Evolutionary conservation across 2,797 vertebrate species (phyloP), one percentile per base, ranked within the genome.

Genomic region (Malurus splendens): DNA sequence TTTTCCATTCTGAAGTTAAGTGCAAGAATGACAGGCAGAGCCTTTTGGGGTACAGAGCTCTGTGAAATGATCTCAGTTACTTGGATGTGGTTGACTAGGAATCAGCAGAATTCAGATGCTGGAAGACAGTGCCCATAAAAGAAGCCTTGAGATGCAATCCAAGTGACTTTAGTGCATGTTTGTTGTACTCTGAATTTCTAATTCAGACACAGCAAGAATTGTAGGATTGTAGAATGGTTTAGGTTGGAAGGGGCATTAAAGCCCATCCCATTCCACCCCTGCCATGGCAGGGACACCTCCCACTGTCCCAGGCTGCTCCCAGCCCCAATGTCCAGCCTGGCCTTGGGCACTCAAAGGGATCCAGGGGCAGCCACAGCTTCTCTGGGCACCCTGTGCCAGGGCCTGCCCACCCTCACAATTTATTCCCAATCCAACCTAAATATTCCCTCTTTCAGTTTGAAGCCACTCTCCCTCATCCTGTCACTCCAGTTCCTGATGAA

Each of bases 371-470:
- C 51, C 74, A 2, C 57, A 64, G 44, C 44, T 51, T 5, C 24
- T 51, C 38, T 36, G 36, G 36, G 36, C 36, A 36, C 36, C 36
- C 36, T 71, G 7, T 18, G 2, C 38, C 50, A 50, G 36, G 3
- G 2, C 8, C 19, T 57, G 0, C 2, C 19, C 32, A 12, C 45
- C 28, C 39, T 64, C 0, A 0, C 8, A 73, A 38, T 50, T 74
- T 0, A 10, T 38, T 10, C 10, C 4, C 1, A 1, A 7, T 7
- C n/a, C 2, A 2, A 32, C 5, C 41, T 2, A 39, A 12, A 28
- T 51, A 22, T 28, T 4, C 16, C 4, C 4, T 38, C 0, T 55
- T 2, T 12, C 14, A 44, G 9, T 44, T 4, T 2, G 27, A 55
- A 18, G 1, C 9, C 42, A 22, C 11, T 55, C 9, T 16, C 10